Evolutionary conservation across 92 coral and sea anemone genomes (phyloP), one percentile per base, ranked within the genome.

Genomic region (Siderastrea siderea): DNA sequence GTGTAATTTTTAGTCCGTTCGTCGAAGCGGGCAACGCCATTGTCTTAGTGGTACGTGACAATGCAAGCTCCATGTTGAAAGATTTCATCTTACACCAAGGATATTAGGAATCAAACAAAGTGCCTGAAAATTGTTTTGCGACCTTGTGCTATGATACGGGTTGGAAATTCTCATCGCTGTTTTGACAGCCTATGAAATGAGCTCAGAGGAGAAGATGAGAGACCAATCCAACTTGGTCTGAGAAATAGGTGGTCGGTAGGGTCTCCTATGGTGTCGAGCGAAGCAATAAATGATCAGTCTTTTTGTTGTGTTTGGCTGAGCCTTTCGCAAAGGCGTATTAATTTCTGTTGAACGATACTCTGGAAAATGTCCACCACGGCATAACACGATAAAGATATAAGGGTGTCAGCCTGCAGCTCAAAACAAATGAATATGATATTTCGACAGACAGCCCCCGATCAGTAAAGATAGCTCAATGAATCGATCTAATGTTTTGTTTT

Each of bases 61-160:
- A 17, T 19, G 43, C 38, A 13, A 72, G 57, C 12, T 2, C 58
- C 52, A 68, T 81, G 85, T 67, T 68, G 85, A 81, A 81, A 68
- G 85, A 69, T 69, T 43, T 68, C 51, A 16, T 67, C 84, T 80
- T 51, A 53, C 82, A 80, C 38, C 74, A 16, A 7, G 51, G 51
- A 46, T 81, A 69, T 69, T 3, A 57, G 48, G n/a, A 68, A 52
- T 45, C 50, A 52, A 8, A 38, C 54, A 47, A 63, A 5, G 53
- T 63, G 59, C 48, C 71, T 9, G 6, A 62, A 47, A 57, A 45
- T 17, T 44, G 15, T 48, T 26, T 26, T 26, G 38, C 38, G 38
- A 26, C 38, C 38, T 26, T n/a, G n/a, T 52, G 70, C 2, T 48
- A 61, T 62, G 58, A 79, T n/a, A 79, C 0, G 48, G 84, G 74